Evolutionary conservation across 2,113 vertebrate species (phyloP), one percentile per base, ranked within the genome.

Genomic region (Bagarius yarrelli): DNA sequence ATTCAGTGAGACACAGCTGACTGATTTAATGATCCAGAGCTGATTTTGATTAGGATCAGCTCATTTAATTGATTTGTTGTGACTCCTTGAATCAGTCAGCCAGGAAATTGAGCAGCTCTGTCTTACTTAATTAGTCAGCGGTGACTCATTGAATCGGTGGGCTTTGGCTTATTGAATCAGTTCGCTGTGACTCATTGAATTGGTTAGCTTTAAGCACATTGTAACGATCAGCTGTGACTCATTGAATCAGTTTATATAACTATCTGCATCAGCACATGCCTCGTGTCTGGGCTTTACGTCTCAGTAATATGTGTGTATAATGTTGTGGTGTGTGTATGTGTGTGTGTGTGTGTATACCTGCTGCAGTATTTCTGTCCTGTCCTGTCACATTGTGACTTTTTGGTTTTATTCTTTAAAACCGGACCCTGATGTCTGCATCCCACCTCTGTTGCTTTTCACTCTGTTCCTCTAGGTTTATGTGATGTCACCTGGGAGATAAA

Each of bases 401-500:
- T 40, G 18, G n/a, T 71, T 71, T 19, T 25, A 27, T 50, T 47
- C 14, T 47, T 70, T 70, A 6, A 47, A 50, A 70, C 15, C n/a
- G 6, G 23, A 52, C 50, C 44, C 44, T 52, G 44, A 52, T 14
- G 1, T 71, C 67, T 44, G 36, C 21, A 15, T 27, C 47, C 67
- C 9, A 23, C 8, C 36, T 15, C 40, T 32, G 70, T n/a, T 53
- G 25, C 18, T 15, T 27, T 71, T 71, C 55, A 32, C 25, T 64
- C 67, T 53, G 64, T 67, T 60, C 23, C 36, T 60, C 30, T 44
- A 40, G 27, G 47, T 66, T 40, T 53, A 50, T 25, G 30, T 72
- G 16, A n/a, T 83, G 76, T 61, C 55, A 73, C 32, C 19, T 63
- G 23, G 30, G 76, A 69, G 73, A 61, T 14, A 36, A 72, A 36